Evolutionary conservation across 2,113 vertebrate genomes (phyloP).

Genomic region (Electrona antarctica): DNA sequence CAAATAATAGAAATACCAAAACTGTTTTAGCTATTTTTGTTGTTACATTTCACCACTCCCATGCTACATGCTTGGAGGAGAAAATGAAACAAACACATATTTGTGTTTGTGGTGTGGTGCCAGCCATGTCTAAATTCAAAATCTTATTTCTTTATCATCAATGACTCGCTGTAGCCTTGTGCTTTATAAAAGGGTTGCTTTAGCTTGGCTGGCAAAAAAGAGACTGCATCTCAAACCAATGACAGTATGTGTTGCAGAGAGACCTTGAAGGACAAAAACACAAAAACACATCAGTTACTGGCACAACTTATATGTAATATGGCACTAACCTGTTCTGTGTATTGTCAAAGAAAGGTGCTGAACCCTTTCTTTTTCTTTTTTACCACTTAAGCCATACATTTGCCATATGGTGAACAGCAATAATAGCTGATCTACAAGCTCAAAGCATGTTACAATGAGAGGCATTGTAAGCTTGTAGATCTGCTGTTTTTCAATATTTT

Average conservation of each 20-base stretch:
- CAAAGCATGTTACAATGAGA: no score
- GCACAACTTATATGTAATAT: conserved; percentile 34
- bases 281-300: conserved; percentile 42
- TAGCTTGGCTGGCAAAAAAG: conserved; percentile 14
- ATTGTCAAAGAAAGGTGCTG: conserved; percentile 7
- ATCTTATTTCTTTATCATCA: conserved; percentile 31
- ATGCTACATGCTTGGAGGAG: neutral
- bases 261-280: conserved; percentile 51
- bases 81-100: conserved; percentile 31
- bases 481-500: no score
- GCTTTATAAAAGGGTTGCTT: conserved; percentile 37
- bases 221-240: conserved; percentile 51
- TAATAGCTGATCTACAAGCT: no score
- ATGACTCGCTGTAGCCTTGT: conserved; percentile 18
- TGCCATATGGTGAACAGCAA: no score
- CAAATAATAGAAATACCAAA: no score
- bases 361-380: neutral
- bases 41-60: neutral
- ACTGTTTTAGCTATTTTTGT: neutral
- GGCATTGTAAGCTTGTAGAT: no score
- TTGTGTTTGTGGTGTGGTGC: conserved; percentile 37
- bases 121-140: conserved; percentile 5
- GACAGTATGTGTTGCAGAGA: conserved; percentile 38
- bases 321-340: conserved; percentile 14
- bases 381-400: no score